phyloP scores from a whole-genome alignment of 2,113 vertebrate species.

The Trichechus manatus region DNA sequence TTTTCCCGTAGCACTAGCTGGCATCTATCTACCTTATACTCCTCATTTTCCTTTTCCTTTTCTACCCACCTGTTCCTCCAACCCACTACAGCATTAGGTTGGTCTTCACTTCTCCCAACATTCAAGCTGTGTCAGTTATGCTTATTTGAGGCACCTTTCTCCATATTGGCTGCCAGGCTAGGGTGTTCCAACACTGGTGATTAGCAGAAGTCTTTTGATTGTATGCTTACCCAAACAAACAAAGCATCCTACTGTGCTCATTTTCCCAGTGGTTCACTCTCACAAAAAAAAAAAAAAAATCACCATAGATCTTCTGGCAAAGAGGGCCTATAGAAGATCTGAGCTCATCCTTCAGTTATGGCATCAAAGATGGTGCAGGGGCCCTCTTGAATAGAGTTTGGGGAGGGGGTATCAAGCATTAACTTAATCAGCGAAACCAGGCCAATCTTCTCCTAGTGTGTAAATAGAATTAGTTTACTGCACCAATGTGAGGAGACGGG shows the following conservation, averaged over 20 bases:
- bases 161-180: neutral
- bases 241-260: neutral
- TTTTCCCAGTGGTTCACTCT: neutral
- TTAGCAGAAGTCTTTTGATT: neutral
- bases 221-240: neutral
- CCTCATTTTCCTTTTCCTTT: slow-evolving; percentile 20
- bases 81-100: neutral
- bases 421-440: neutral
- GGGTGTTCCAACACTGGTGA: neutral
- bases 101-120: neutral
- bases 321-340: neutral
- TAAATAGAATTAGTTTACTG: neutral
- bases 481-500: neutral
- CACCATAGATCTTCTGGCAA: neutral
- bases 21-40: neutral
- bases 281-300: neutral
- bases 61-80: neutral
- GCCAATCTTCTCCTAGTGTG: neutral
- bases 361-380: neutral
- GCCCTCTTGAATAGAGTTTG: neutral
- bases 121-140: neutral
- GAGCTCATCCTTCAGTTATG: neutral
- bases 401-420: neutral
- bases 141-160: neutral
- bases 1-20: neutral